Evolutionary conservation across 2,113 vertebrate species (phyloP).

Genomic region (Coracopsis vasa): DNA sequence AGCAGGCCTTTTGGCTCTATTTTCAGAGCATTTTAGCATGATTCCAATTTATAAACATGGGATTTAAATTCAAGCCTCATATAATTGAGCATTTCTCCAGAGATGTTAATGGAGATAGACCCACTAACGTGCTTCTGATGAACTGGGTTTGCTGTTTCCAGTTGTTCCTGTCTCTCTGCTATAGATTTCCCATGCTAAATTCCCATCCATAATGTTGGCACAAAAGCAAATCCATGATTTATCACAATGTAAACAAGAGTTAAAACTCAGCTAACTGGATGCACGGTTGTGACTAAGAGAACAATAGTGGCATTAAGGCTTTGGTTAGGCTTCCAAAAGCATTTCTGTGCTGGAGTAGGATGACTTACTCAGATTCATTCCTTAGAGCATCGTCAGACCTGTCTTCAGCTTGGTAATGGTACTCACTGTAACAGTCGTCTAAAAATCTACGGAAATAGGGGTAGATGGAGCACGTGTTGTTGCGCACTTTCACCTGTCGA

Average conservation of each 20-base stretch:
- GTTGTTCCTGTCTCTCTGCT: not conserved
- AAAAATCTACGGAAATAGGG: slow-evolving; percentile 40
- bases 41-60: not conserved
- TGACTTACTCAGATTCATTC: slow-evolving; percentile 61
- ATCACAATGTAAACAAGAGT: not conserved
- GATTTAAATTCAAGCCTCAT: not conserved
- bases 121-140: not conserved
- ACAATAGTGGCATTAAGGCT: not conserved
- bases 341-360: not conserved
- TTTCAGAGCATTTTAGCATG: not conserved
- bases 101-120: not conserved
- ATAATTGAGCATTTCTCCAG: not conserved
- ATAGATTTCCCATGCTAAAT: not conserved
- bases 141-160: not conserved
- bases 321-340: not conserved
- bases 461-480: slow-evolving; percentile 55
- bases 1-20: not conserved
- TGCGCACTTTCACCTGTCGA: slow-evolving; percentile 71
- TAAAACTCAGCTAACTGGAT: not conserved
- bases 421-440: slow-evolving; percentile 54
- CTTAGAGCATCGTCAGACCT: slow-evolving; percentile 61
- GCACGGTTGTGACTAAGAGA: not conserved
- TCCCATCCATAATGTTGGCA: not conserved
- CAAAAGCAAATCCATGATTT: not conserved
- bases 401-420: slow-evolving; percentile 44